Percentiles rank a stretch among this genome's conserved stretches.
phyloP scores from a whole-genome alignment of 2,797 vertebrate genomes.

The Ficedula albicollis region DNA sequence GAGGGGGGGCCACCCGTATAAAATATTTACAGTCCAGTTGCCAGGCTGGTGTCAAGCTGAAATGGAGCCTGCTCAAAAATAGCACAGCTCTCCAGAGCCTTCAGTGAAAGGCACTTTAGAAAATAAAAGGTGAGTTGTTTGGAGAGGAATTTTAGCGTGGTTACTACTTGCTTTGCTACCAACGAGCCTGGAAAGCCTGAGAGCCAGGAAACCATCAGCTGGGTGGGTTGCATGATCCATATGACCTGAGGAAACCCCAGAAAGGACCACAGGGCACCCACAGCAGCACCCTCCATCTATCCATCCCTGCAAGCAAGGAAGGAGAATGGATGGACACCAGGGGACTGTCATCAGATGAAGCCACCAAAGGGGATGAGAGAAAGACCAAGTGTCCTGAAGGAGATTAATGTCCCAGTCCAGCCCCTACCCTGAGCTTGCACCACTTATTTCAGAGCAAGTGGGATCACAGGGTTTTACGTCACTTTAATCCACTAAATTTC shows the following conservation, averaged over 20 bases:
- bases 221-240: neutral
- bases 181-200: neutral
- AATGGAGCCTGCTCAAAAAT: constrained; percentile 88
- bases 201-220: neutral
- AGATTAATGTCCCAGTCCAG: neutral
- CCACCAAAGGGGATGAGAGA: neutral
- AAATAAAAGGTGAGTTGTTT: constrained; percentile 57
- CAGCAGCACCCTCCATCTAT: neutral
- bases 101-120: constrained; percentile 72
- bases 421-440: neutral
- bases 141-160: constrained; percentile 1
- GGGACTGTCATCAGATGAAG: neutral
- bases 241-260: neutral
- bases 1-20: constrained; percentile 71
- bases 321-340: accelerated
- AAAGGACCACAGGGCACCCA: neutral
- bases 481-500: neutral
- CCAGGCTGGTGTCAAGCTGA: constrained; percentile 88
- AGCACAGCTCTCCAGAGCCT: constrained; percentile 80
- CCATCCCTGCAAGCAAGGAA: neutral
- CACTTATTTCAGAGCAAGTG: neutral
- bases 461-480: neutral
- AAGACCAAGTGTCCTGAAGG: neutral
- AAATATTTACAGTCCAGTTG: constrained; percentile 87
- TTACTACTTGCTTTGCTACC: constrained; percentile 19